These are phyloP conservation scores for Molossus alvarezi DNA, from an alignment of 2,797 vertebrate genomes.

Conservation along the genomic window DNA sequence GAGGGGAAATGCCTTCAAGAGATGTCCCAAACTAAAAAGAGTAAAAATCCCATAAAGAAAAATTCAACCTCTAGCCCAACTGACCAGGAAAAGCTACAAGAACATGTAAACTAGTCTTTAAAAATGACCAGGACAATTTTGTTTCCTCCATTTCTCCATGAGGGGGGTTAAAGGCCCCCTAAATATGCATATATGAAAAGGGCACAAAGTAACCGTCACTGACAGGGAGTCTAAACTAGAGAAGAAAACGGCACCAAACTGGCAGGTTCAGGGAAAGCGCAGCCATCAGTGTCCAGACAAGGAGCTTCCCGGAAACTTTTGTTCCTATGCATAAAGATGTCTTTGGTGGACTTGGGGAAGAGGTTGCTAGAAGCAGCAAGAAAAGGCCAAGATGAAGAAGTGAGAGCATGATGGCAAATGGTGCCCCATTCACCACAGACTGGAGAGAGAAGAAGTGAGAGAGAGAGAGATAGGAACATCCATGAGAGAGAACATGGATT, in stretches of 20 bases:
- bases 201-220: slow-evolving; percentile 72
- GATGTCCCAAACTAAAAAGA: neutral
- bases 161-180: slow-evolving; percentile 81
- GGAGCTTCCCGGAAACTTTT: slow-evolving; percentile 5
- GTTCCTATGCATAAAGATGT: too few species aligned
- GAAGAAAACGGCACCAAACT: slow-evolving; percentile 74
- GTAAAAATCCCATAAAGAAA: neutral
- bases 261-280: slow-evolving; percentile 71
- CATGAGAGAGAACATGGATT: too few species aligned
- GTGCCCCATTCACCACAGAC: too few species aligned
- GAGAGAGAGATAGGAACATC: too few species aligned
- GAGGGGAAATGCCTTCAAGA: neutral
- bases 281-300: slow-evolving; percentile 72
- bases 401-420: too few species aligned
- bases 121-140: slow-evolving; percentile 55
- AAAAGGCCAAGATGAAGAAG: too few species aligned
- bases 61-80: neutral
- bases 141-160: slow-evolving; percentile 78
- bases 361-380: too few species aligned
- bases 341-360: too few species aligned
- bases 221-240: slow-evolving; percentile 59
- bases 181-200: slow-evolving; percentile 73
- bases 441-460: too few species aligned
- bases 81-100: neutral
- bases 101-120: neutral